Conservation (phyloP, 2,888 invertebrate species). For the Alentia gelatinosa region DNA sequence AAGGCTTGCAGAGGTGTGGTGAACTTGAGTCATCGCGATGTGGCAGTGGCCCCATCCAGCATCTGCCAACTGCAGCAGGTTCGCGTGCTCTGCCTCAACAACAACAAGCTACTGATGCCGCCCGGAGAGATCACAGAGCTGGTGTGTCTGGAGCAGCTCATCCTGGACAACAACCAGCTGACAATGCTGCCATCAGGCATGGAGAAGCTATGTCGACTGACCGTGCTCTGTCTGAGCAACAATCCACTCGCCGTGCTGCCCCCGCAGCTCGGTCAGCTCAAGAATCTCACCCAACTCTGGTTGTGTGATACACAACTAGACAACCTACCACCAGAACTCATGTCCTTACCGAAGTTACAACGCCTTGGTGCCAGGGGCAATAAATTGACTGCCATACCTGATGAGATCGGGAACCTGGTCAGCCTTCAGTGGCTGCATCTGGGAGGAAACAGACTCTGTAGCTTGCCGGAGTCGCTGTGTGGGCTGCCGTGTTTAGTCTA, state of each 20-base stretch:
- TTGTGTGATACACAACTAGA: constrained; percentile 72
- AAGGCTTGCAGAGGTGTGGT: constrained; percentile 81
- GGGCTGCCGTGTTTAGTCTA: constrained; percentile 69
- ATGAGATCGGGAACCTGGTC: constrained; percentile 68
- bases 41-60: constrained; percentile 73
- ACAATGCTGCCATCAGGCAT: constrained; percentile 77
- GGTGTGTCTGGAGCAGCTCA: constrained; percentile 71
- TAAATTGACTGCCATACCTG: constrained; percentile 70
- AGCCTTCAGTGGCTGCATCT: constrained; percentile 76
- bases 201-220: constrained; percentile 68
- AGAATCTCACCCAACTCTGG: constrained; percentile 74
- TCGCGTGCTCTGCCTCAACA: constrained; percentile 71
- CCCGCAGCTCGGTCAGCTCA: constrained; percentile 73
- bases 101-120: constrained; percentile 77
- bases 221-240: constrained; percentile 66
- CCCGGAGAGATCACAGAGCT: constrained; percentile 72
- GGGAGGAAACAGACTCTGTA: constrained; percentile 73
- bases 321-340: constrained; percentile 72
- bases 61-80: constrained; percentile 67
- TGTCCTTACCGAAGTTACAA: constrained; percentile 69
- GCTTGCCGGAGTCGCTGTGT: constrained; percentile 69
- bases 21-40: constrained; percentile 80
- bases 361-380: constrained; percentile 74
- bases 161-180: constrained; percentile 77
- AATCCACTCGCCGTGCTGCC: constrained; percentile 75